Evolutionary conservation across 1,140 invertebrate species (phyloP), one percentile per base, ranked within the genome.

Genomic region (Acromyrmex heyeri): DNA sequence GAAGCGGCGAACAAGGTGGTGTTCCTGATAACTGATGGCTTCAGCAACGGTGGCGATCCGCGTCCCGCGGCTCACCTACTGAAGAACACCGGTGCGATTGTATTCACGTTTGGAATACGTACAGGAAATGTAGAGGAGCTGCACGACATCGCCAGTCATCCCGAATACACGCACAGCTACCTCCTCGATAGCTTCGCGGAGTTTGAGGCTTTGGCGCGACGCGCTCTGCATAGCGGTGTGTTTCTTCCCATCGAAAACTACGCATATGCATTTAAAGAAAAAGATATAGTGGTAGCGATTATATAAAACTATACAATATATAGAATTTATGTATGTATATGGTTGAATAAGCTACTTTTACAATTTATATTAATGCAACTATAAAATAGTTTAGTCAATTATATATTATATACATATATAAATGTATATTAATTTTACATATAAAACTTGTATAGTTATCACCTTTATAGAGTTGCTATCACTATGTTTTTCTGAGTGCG

Each of bases 21-120:
- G 5, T 97, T 97, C 89, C 92, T 97, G 0, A 96, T 97, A 67
- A 97, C 97, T 2, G 97, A 97, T 92, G 97, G 97, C 10, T 97
- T 97, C 92, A 97, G 97, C 27, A 97, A 97, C 92, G 97, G 97
- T 0, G 97, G 97, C 0, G 96, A 97, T 94, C 97, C 97, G 0
- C 91, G 96, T 55, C 96, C 96, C 7, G 94, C 96, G 1, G 96
- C 97, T 0, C 93, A 95, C 53, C 91, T 95, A 18, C 92, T 97
- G 1, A 96, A 96, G 85, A 89, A 95, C 27, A 81, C 95, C 6
- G 96, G 96, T 6, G 95, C 96, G 2, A 95, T 93, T 1, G 96
- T 97, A 67, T 97, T 97, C 88, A 97, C 97, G 2, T 96, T 97
- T 91, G 97, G 97, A 8, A 97, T 97, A 59, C 93, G 95, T 48